A percentile compares a stretch with the other conserved stretches of the same genome.
phyloP scores from a whole-genome alignment of 2,888 invertebrate genomes.

The Barypeithes pellucidus region DNA sequence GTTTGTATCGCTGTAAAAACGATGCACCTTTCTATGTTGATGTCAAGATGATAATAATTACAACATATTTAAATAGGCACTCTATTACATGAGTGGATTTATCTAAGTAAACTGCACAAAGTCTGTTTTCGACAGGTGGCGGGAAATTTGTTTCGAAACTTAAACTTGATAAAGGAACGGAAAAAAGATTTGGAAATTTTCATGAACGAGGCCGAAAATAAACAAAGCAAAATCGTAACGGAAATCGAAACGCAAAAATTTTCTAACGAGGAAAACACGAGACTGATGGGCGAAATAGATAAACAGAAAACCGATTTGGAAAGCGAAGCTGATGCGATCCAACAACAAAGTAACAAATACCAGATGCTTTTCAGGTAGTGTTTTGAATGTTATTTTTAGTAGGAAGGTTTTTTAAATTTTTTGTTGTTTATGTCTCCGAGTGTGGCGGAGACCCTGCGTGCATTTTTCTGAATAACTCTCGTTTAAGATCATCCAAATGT shows the following conservation, averaged over 20 bases:
- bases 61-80: too few relatives aligned
- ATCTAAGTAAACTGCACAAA: too few relatives aligned
- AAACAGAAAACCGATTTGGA: slow-evolving; percentile 68
- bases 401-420: too few relatives aligned
- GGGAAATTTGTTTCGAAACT: slow-evolving; percentile 49
- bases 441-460: too few relatives aligned
- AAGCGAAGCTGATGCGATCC: slow-evolving; percentile 69
- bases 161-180: slow-evolving; percentile 65
- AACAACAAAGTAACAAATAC: slow-evolving; percentile 70
- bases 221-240: slow-evolving; percentile 73
- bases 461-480: too few relatives aligned
- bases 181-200: slow-evolving; percentile 67
- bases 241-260: slow-evolving; percentile 74
- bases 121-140: slow-evolving; percentile 41
- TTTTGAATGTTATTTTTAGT: not conserved
- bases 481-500: too few relatives aligned
- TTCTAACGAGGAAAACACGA: slow-evolving; percentile 62
- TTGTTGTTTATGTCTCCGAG: too few relatives aligned
- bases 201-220: slow-evolving; percentile 72
- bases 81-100: too few relatives aligned
- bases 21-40: too few relatives aligned
- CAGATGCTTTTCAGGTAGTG: slow-evolving; percentile 64
- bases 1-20: too few relatives aligned
- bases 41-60: too few relatives aligned
- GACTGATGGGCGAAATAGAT: slow-evolving; percentile 67